phyloP scores from a whole-genome alignment of 2,113 vertebrate species.

The Nyctereutes procyonoides region DNA sequence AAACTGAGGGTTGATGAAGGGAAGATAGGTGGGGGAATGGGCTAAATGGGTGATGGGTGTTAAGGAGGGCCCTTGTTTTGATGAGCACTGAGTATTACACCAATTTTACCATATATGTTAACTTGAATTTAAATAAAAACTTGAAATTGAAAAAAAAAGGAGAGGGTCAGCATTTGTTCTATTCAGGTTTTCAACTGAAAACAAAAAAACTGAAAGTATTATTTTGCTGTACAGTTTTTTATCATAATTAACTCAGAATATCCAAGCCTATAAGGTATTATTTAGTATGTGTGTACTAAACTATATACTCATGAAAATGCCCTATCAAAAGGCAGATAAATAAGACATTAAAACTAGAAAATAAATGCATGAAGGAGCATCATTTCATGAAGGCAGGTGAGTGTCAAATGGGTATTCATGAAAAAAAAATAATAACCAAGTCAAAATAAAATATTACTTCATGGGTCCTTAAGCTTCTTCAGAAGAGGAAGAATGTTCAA shows the following conservation, averaged over 20 bases:
- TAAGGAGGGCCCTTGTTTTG: too few relatives aligned
- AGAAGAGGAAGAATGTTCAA: background rate
- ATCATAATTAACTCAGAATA: background rate
- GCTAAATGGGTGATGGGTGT: too few relatives aligned
- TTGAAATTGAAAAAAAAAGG: too few relatives aligned
- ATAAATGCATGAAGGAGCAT: background rate
- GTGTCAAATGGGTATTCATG: background rate
- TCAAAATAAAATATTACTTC: constrained; percentile 9
- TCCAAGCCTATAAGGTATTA: background rate
- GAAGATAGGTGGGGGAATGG: too few relatives aligned
- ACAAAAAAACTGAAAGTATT: background rate
- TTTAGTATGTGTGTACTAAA: background rate
- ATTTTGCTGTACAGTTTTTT: background rate
- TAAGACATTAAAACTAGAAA: background rate
- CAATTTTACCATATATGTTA: too few relatives aligned
- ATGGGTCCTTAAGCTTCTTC: background rate
- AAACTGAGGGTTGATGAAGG: too few relatives aligned
- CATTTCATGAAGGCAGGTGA: constrained; percentile 30
- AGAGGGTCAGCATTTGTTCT: too few relatives aligned
- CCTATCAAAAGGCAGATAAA: background rate
- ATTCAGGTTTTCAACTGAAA: too few relatives aligned
- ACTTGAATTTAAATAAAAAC: too few relatives aligned
- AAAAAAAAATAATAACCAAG: background rate
- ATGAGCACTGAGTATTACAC: too few relatives aligned
- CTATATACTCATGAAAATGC: background rate